Conservation (phyloP, 2,888 invertebrate species). For the Andrena hattorfiana region DNA sequence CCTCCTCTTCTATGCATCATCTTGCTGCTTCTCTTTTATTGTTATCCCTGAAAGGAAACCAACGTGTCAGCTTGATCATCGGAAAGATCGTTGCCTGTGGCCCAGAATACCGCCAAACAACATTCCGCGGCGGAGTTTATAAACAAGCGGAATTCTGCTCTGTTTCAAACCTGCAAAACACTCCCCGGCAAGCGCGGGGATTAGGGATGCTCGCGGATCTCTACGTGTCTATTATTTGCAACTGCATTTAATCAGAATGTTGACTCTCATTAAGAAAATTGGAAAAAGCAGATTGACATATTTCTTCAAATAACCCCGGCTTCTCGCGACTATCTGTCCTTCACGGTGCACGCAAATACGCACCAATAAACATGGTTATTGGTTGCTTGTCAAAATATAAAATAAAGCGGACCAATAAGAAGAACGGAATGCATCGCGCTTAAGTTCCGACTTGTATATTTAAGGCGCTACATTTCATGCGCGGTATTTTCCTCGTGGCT, state of each 20-base stretch:
- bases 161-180: constrained; percentile 41
- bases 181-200: constrained; percentile 36
- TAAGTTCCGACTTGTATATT: not conserved
- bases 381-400: constrained; percentile 41
- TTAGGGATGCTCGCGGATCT: constrained; percentile 13
- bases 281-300: constrained; percentile 27
- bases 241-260: constrained; percentile 33
- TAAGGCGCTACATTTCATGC: not conserved
- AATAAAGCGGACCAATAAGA: constrained; percentile 28
- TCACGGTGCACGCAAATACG: constrained; percentile 27
- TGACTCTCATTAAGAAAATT: constrained; percentile 6
- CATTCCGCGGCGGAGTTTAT: constrained; percentile 20
- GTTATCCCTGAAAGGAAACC: constrained; percentile 12
- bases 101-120: constrained; percentile 16
- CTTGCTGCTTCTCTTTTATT: constrained; percentile 13
- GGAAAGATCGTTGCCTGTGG: not conserved
- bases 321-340: constrained; percentile 20
- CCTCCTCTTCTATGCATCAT: constrained; percentile 93
- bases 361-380: constrained; percentile 35
- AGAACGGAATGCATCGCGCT: not conserved
- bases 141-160: constrained; percentile 31
- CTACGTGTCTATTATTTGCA: constrained; percentile 21
- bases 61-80: not conserved
- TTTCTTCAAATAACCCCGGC: constrained; percentile 44
- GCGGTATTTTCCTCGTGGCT: not conserved